Evolutionary conservation across 2,888 invertebrate species (phyloP).

Genomic region (Rhagonycha lutea): DNA sequence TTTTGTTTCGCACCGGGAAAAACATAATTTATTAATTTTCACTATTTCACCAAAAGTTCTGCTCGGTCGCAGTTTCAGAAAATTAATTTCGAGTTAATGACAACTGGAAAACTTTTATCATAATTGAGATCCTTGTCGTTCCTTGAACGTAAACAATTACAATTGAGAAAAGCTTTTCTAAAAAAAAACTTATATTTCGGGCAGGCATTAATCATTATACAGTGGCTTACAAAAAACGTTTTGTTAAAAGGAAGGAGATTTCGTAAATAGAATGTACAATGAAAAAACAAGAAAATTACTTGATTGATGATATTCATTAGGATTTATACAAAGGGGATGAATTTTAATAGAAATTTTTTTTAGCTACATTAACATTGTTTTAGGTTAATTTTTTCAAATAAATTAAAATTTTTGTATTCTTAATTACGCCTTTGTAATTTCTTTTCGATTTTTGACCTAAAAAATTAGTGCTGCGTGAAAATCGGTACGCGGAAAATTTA

Average conservation of each 20-base stretch:
- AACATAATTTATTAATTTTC: not conserved
- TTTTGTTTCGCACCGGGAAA: slow-evolving; percentile 14
- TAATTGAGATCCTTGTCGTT: slow-evolving; percentile 1
- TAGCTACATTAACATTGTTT: not conserved
- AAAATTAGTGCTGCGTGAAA: not conserved
- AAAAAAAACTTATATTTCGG: slow-evolving; percentile 1
- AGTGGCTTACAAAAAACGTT: slow-evolving; percentile 1
- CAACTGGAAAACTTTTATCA: not conserved
- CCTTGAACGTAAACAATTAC: not conserved
- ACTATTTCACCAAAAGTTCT: not conserved
- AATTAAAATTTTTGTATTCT: not conserved
- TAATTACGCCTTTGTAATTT: not conserved
- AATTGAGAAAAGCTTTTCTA: slow-evolving; percentile 1
- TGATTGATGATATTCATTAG: slow-evolving; percentile 4
- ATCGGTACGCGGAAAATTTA: not conserved
- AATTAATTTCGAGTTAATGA: not conserved
- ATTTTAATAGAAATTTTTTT: slow-evolving; percentile 2
- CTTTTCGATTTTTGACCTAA: not conserved
- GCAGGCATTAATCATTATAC: slow-evolving; percentile 1
- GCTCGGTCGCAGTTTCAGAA: not conserved
- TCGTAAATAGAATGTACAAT: not conserved
- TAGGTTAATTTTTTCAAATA: not conserved
- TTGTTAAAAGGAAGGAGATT: not conserved
- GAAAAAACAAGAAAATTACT: slow-evolving; percentile 2
- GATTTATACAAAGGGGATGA: slow-evolving; percentile 1